Conservation (phyloP, 2,888 invertebrate species). For the Microchrysa polita region DNA sequence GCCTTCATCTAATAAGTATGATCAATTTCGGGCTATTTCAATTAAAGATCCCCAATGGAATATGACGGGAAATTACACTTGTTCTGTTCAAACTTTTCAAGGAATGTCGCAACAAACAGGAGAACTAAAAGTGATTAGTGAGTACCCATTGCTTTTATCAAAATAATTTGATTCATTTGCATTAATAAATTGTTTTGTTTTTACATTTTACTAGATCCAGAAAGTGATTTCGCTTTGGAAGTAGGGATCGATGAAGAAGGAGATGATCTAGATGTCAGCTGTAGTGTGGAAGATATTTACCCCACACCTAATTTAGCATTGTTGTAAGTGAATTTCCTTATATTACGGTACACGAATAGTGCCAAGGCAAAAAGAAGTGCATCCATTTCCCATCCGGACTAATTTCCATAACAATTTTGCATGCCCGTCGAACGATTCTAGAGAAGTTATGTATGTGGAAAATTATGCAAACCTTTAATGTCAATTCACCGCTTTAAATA, state of each 20-base stretch:
- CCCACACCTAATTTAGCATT: constrained; percentile 62
- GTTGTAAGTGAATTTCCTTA: constrained; percentile 61
- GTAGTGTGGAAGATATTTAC: constrained; percentile 63
- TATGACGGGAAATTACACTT: constrained; percentile 65
- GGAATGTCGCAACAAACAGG: constrained; percentile 18
- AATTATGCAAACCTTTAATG: no score
- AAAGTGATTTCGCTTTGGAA: constrained; percentile 63
- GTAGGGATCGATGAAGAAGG: constrained; percentile 60
- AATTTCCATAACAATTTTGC: neutral
- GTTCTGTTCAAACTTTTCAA: constrained; percentile 61
- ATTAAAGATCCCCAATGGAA: constrained; percentile 65
- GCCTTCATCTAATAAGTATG: constrained; percentile 51
- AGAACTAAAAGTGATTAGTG: constrained; percentile 64
- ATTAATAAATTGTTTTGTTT: neutral
- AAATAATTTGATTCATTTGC: neutral
- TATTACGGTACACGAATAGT: neutral
- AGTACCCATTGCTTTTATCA: constrained; percentile 26
- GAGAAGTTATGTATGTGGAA: no score
- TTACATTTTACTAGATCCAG: constrained; percentile 59
- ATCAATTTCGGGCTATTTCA: constrained; percentile 63
- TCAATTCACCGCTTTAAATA: no score
- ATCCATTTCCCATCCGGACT: neutral
- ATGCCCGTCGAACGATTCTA: no score
- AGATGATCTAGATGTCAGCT: constrained; percentile 60
- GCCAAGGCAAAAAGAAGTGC: neutral